Percentiles rank a stretch among this genome's conserved stretches.
phyloP scores from a whole-genome alignment of 2,888 invertebrate species.

The Dichetophora obliterata region DNA sequence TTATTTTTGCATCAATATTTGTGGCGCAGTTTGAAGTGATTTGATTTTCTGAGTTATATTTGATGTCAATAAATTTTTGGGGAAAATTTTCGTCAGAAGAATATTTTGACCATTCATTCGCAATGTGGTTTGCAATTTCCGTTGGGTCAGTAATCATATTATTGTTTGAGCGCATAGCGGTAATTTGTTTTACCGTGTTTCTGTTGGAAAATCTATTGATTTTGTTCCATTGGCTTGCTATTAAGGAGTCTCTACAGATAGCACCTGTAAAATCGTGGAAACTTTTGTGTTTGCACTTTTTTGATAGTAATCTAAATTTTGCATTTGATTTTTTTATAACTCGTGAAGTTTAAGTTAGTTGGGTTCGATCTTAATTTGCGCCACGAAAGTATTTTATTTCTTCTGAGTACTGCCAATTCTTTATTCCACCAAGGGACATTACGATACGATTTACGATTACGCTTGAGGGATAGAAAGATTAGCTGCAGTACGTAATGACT shows the following conservation, averaged over 20 bases:
- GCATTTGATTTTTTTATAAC: conserved; percentile 30
- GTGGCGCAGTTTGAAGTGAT: not conserved
- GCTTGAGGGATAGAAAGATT: conserved; percentile 21
- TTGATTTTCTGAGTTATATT: not conserved
- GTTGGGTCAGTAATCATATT: too few relatives aligned
- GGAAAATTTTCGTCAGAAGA: too few relatives aligned
- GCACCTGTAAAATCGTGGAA: conserved; percentile 30
- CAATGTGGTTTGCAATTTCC: too few relatives aligned
- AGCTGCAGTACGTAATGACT: not conserved
- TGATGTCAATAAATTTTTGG: not conserved
- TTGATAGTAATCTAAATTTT: not conserved
- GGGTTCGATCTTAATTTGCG: not conserved
- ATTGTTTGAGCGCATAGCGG: too few relatives aligned
- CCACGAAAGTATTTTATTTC: conserved; percentile 15
- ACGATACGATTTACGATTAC: not conserved
- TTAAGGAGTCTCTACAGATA: conserved; percentile 29
- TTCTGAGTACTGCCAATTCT: not conserved
- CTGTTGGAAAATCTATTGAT: too few relatives aligned
- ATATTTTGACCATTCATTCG: too few relatives aligned
- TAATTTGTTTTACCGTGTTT: too few relatives aligned
- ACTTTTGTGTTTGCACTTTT: conserved; percentile 13
- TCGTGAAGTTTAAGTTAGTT: not conserved
- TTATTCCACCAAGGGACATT: too few relatives aligned
- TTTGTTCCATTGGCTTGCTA: too few relatives aligned
- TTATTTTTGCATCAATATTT: too few relatives aligned